Conservation (phyloP, 1,140 invertebrate species). For the Vanessa atalanta region DNA sequence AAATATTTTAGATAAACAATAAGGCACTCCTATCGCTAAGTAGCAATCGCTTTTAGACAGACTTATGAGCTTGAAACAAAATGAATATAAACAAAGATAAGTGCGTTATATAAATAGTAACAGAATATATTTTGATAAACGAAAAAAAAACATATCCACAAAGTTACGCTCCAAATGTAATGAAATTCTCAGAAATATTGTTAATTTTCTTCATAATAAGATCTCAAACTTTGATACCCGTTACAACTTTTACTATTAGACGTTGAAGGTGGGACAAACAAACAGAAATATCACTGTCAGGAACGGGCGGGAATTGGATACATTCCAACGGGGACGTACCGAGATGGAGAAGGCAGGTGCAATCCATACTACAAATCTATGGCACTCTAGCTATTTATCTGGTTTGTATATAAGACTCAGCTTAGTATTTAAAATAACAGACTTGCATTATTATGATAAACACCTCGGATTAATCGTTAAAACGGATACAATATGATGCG, state of each 20-base stretch:
- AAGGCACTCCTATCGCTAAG: too few relatives aligned
- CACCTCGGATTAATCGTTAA: too few relatives aligned
- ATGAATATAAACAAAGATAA: too few relatives aligned
- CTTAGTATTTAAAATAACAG: too few relatives aligned
- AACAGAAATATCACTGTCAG: slow-evolving; percentile 32
- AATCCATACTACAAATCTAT: background rate
- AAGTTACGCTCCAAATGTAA: slow-evolving; percentile 12
- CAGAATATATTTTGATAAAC: too few relatives aligned
- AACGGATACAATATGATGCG: too few relatives aligned
- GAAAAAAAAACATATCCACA: background rate
- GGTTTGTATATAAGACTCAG: background rate
- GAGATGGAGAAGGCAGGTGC: slow-evolving; percentile 8
- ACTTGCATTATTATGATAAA: too few relatives aligned
- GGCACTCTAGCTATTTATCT: background rate
- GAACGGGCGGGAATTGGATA: slow-evolving; percentile 42
- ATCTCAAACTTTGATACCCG: slow-evolving; percentile 23
- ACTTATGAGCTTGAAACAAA: background rate
- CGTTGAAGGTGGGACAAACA: slow-evolving; percentile 38
- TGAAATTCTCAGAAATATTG: slow-evolving; percentile 16
- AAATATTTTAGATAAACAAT: too few relatives aligned
- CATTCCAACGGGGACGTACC: slow-evolving; percentile 45
- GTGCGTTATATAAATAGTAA: too few relatives aligned
- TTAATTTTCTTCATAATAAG: slow-evolving; percentile 33
- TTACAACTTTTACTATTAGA: slow-evolving; percentile 35
- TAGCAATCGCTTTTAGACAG: background rate